phyloP scores from a whole-genome alignment of 2,113 vertebrate species.

The Mobula birostris region DNA sequence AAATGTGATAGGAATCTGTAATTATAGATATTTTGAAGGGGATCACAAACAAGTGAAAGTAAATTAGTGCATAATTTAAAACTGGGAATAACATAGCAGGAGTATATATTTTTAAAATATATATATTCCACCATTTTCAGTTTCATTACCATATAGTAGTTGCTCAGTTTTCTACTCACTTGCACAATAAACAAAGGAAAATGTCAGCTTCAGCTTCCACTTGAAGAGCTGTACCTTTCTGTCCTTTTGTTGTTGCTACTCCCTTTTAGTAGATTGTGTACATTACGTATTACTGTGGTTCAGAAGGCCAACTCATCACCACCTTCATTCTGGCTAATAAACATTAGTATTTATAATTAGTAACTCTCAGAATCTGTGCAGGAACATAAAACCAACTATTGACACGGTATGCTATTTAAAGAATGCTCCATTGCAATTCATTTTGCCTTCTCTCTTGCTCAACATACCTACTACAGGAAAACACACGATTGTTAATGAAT shows the following conservation, averaged over 20 bases:
- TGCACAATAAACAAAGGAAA: too few relatives aligned
- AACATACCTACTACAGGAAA: neutral
- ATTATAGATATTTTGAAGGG: neutral
- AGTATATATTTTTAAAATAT: neutral
- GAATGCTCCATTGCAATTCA: too few relatives aligned
- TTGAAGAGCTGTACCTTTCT: neutral
- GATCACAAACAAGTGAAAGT: neutral
- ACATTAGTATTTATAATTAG: too few relatives aligned
- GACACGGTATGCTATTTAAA: too few relatives aligned
- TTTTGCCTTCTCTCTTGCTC: too few relatives aligned
- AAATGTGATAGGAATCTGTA: neutral
- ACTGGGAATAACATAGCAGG: neutral
- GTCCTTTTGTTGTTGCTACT: neutral
- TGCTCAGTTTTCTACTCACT: neutral
- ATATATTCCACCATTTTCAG: neutral
- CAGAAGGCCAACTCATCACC: neutral
- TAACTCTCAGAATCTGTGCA: too few relatives aligned
- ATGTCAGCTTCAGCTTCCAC: too few relatives aligned
- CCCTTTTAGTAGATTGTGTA: too few relatives aligned
- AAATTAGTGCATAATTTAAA: neutral
- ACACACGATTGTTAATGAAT: neutral
- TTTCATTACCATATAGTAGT: too few relatives aligned
- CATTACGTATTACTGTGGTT: neutral
- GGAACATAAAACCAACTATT: too few relatives aligned
- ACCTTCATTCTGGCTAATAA: neutral